Percentiles rank a stretch among this genome's conserved stretches.
Evolutionary conservation across 1,140 invertebrate species (phyloP).

Genomic region (Calycopis cecrops): DNA sequence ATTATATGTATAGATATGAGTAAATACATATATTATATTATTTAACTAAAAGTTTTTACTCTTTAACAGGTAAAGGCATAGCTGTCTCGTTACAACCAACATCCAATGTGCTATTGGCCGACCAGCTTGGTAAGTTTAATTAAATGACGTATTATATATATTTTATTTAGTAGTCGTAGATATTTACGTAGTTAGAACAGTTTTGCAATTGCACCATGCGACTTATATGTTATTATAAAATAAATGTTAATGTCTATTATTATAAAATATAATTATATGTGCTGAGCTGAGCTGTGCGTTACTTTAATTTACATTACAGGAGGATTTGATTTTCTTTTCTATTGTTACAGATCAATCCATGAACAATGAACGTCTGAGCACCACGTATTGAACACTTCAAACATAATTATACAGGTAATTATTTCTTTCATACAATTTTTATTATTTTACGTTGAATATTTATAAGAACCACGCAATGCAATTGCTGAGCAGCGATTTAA

Average conservation of each 20-base stretch:
- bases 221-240: conserved; percentile 16
- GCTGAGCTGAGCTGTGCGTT: conserved; percentile 23
- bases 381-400: not conserved
- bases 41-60: too few relatives aligned
- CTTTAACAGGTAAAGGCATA: too few relatives aligned
- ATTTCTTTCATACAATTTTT: not conserved
- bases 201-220: conserved; percentile 29
- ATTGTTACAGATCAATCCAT: conserved; percentile 29
- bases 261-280: conserved; percentile 18
- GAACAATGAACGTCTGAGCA: not conserved
- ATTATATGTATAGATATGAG: too few relatives aligned
- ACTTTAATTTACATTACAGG: not conserved
- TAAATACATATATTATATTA: too few relatives aligned
- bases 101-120: too few relatives aligned
- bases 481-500: not conserved
- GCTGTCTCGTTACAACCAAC: too few relatives aligned
- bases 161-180: not conserved
- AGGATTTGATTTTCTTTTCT: conserved; percentile 22
- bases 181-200: conserved; percentile 14
- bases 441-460: not conserved
- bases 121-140: conserved; percentile 35
- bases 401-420: not conserved
- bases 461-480: not conserved
- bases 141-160: conserved; percentile 13
- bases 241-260: conserved; percentile 17